A percentile compares a stretch with the other conserved stretches of the same genome.
Evolutionary conservation across 2,797 vertebrate species (phyloP).

Genomic region (Phalloptychus januarius): DNA sequence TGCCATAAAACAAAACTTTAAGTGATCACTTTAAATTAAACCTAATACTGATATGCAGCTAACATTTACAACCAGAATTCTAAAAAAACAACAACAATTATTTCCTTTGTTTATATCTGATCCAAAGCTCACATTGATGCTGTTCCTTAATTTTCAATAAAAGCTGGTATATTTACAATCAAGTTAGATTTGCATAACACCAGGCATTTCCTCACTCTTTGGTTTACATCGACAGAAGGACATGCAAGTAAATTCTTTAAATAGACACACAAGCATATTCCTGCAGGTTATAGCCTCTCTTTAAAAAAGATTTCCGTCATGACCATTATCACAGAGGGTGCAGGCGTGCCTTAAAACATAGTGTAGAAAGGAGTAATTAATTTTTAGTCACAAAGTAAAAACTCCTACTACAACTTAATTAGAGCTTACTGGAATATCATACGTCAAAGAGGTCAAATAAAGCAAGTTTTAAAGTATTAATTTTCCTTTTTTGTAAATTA

Average conservation of each 20-base stretch:
- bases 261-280: slow-evolving; percentile 64
- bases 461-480: not conserved
- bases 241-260: slow-evolving; percentile 65
- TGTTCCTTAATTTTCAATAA: not conserved
- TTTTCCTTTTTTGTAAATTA: not conserved
- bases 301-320: slow-evolving; percentile 61
- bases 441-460: not conserved
- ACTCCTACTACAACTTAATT: slow-evolving; percentile 18
- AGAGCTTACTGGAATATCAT: slow-evolving; percentile 29
- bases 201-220: slow-evolving; percentile 26
- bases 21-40: not conserved
- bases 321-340: slow-evolving; percentile 49
- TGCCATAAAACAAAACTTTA: not conserved
- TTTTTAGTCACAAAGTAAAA: slow-evolving; percentile 25
- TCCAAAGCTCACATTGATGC: not conserved
- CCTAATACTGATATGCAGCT: not conserved
- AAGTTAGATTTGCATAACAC: not conserved
- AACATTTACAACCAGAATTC: not conserved
- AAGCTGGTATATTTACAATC: not conserved
- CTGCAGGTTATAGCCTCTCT: slow-evolving; percentile 58
- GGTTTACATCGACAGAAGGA: slow-evolving; percentile 32
- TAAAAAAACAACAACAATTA: not conserved
- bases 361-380: slow-evolving; percentile 32
- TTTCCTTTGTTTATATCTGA: not conserved
- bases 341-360: slow-evolving; percentile 21